These are phyloP conservation scores for Callyntrura sp. DNA, from an alignment of 2,888 invertebrate species.

Conservation along the genomic window DNA sequence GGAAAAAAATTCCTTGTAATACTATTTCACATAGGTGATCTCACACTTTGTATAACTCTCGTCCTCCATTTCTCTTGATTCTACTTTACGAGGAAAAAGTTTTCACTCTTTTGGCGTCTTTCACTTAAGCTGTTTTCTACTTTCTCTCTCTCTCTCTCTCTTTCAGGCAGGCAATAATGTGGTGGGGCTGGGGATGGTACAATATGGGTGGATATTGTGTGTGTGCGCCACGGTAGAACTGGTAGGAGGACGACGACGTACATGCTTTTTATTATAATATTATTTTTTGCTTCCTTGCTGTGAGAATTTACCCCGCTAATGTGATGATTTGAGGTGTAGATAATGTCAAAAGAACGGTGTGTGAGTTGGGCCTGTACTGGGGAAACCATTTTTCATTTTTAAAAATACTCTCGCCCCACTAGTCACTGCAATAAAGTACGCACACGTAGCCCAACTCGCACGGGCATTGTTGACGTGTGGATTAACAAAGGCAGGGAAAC, in stretches of 20 bases:
- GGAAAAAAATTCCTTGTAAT: not conserved
- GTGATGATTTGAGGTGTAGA: slow-evolving; percentile 83
- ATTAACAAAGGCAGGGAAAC: not conserved
- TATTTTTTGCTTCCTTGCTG: slow-evolving; percentile 63
- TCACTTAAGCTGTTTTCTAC: slow-evolving; percentile 53
- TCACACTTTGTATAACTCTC: not conserved
- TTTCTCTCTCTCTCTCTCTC: slow-evolving; percentile 44
- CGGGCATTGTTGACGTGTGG: not conserved
- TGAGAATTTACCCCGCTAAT: slow-evolving; percentile 80
- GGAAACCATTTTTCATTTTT: slow-evolving; percentile 82
- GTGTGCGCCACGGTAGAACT: too few relatives aligned
- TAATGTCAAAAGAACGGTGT: slow-evolving; percentile 81
- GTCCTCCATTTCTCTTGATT: not conserved
- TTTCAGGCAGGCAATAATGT: not conserved
- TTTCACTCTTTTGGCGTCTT: slow-evolving; percentile 36
- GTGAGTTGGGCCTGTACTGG: slow-evolving; percentile 46
- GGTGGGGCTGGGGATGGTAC: not conserved
- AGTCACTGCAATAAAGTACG: not conserved
- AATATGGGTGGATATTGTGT: not conserved
- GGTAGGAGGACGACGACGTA: not conserved
- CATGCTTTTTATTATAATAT: slow-evolving; percentile 19
- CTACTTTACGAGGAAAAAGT: slow-evolving; percentile 12
- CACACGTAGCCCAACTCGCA: not conserved
- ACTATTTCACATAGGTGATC: slow-evolving; percentile 48
- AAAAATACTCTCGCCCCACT: not conserved